Conservation (phyloP, 2,113 vertebrate genomes). For the Gasterosteus nipponicus region DNA sequence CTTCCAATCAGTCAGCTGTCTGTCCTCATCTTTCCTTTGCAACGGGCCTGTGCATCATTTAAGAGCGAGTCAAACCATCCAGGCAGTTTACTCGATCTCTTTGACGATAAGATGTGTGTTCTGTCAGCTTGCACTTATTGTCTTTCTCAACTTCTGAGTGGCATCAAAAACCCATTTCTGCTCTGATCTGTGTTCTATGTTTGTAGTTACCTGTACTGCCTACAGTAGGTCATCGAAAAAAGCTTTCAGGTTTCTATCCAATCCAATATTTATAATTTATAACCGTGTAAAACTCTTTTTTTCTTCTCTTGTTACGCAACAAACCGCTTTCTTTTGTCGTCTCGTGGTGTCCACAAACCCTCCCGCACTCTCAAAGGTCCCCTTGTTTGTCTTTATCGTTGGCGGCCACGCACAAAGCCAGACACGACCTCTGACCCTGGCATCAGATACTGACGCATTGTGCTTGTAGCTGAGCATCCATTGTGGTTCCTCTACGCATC, state of each 20-base stretch:
- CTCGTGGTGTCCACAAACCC: constrained; percentile 38
- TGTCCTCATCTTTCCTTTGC: neutral
- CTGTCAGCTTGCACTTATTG: neutral
- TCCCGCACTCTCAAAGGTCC: constrained; percentile 62
- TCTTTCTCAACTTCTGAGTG: neutral
- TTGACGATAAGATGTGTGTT: neutral
- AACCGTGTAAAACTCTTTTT: neutral
- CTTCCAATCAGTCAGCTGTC: neutral
- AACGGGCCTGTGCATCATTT: neutral
- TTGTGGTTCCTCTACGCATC: constrained; percentile 43
- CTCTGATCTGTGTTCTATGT: neutral
- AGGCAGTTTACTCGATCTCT: neutral
- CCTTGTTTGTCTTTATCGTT: constrained; percentile 59
- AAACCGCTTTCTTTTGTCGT: constrained; percentile 43
- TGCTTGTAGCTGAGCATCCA: constrained; percentile 39
- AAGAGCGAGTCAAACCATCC: neutral
- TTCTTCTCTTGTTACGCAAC: constrained; percentile 38
- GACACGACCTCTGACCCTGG: constrained; percentile 61
- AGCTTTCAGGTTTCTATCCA: neutral
- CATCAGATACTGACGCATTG: constrained; percentile 60
- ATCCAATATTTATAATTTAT: neutral
- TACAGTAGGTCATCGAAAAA: neutral
- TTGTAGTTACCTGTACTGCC: neutral
- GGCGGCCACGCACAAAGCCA: constrained; percentile 60
- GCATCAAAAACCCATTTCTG: neutral